Evolutionary conservation across 2,888 invertebrate species (phyloP).

Genomic region (Alloscopus bannaensis): DNA sequence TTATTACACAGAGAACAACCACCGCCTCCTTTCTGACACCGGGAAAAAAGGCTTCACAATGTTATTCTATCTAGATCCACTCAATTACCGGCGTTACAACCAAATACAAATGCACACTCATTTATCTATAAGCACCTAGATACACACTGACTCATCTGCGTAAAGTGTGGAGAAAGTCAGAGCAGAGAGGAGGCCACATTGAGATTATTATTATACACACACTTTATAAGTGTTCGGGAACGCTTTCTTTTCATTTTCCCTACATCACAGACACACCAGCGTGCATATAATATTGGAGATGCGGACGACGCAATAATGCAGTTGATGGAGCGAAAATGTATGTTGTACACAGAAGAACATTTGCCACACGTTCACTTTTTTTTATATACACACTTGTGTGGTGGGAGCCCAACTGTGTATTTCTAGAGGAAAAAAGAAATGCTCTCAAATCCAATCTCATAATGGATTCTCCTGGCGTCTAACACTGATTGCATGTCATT

Average conservation of each 20-base stretch:
- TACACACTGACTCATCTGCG: not conserved
- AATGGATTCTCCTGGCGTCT: constrained; percentile 73
- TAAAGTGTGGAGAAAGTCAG: too few species aligned
- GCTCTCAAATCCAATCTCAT: constrained; percentile 73
- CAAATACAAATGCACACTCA: constrained; percentile 56
- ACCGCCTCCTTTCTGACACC: not conserved
- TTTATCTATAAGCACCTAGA: constrained; percentile 38
- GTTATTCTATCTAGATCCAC: constrained; percentile 36
- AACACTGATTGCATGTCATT: constrained; percentile 74
- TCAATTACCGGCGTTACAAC: constrained; percentile 50
- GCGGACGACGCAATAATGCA: constrained; percentile 28
- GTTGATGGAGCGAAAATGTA: constrained; percentile 30
- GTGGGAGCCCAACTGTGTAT: constrained; percentile 1
- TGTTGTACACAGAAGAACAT: constrained; percentile 6
- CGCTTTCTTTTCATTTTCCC: too few species aligned
- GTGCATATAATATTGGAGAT: too few species aligned
- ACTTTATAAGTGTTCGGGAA: too few species aligned
- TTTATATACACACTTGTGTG: not conserved
- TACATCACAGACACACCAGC: constrained; percentile 5
- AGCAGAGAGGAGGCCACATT: too few species aligned
- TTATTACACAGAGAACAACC: too few species aligned
- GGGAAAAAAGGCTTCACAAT: constrained; percentile 10
- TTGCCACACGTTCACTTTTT: not conserved
- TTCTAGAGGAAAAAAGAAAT: constrained; percentile 43
- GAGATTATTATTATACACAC: too few species aligned